Conservation (phyloP, 2,888 invertebrate species). For the Plebejus melissa region DNA sequence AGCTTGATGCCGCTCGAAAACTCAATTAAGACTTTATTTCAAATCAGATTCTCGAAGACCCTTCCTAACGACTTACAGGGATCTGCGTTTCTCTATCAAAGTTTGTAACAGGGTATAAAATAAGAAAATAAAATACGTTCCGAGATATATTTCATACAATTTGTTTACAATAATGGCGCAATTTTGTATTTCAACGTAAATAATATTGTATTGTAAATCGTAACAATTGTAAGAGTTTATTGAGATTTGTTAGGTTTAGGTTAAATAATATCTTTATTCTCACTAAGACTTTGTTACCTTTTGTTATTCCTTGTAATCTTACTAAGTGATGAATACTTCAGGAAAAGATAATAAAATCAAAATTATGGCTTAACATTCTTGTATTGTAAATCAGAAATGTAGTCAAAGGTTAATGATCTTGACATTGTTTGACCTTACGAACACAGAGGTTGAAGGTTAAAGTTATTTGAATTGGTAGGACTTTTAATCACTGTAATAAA, state of each 20-base stretch:
- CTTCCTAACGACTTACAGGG: conserved; percentile 17
- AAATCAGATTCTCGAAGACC: conserved; percentile 20
- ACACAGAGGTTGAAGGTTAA: background rate
- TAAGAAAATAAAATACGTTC: conserved; percentile 4
- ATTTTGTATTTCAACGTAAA: background rate
- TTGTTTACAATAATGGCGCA: background rate
- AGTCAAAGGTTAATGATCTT: background rate
- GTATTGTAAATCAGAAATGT: background rate
- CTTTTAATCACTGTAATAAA: background rate
- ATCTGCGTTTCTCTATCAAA: conserved; percentile 15
- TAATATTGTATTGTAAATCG: background rate
- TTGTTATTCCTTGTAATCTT: background rate
- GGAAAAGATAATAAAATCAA: background rate
- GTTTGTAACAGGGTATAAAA: conserved; percentile 2
- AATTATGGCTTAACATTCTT: background rate
- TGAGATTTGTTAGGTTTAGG: background rate
- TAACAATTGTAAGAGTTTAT: background rate
- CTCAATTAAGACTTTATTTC: conserved; percentile 24
- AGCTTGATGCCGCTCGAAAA: conserved; percentile 2
- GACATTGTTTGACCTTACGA: background rate
- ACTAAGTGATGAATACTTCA: background rate
- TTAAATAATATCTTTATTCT: no score
- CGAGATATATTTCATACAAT: background rate
- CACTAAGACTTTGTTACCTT: background rate
- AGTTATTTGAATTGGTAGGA: background rate